These are phyloP conservation scores for Macaria liturata DNA, from an alignment of 2,888 invertebrate genomes.

Conservation along the genomic window DNA sequence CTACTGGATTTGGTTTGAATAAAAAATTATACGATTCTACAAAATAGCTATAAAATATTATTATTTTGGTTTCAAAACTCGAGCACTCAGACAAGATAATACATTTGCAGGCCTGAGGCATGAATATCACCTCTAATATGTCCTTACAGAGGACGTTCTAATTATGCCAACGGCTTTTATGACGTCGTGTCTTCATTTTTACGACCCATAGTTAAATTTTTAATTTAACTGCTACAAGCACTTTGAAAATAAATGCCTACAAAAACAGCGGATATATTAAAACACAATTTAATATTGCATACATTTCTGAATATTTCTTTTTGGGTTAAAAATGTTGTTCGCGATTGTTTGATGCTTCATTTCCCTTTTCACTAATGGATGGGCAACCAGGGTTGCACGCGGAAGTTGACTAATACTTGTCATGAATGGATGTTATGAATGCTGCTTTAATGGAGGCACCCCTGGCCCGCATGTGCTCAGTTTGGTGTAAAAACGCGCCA, in stretches of 20 bases:
- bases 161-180: slow-evolving; percentile 1
- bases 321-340: slow-evolving; percentile 28
- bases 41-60: too few relatives aligned
- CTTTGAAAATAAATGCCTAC: slow-evolving; percentile 12
- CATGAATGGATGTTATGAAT: slow-evolving; percentile 22
- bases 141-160: slow-evolving; percentile 2
- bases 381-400: background rate
- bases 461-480: slow-evolving; percentile 53
- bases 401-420: too few relatives aligned
- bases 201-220: slow-evolving; percentile 5
- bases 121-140: slow-evolving; percentile 1
- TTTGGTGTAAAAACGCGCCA: slow-evolving; percentile 56
- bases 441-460: slow-evolving; percentile 38
- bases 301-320: slow-evolving; percentile 33
- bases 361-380: slow-evolving; percentile 21
- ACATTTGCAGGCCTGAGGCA: background rate
- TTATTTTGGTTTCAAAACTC: background rate
- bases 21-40: too few relatives aligned
- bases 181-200: slow-evolving; percentile 5
- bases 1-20: too few relatives aligned
- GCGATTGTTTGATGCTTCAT: slow-evolving; percentile 25
- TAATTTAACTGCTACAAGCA: slow-evolving; percentile 3
- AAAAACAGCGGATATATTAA: slow-evolving; percentile 13
- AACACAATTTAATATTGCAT: slow-evolving; percentile 26
- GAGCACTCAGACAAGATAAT: slow-evolving; percentile 1